Conservation (phyloP, 2,888 invertebrate genomes). For the Apomyelois bistriatella region DNA sequence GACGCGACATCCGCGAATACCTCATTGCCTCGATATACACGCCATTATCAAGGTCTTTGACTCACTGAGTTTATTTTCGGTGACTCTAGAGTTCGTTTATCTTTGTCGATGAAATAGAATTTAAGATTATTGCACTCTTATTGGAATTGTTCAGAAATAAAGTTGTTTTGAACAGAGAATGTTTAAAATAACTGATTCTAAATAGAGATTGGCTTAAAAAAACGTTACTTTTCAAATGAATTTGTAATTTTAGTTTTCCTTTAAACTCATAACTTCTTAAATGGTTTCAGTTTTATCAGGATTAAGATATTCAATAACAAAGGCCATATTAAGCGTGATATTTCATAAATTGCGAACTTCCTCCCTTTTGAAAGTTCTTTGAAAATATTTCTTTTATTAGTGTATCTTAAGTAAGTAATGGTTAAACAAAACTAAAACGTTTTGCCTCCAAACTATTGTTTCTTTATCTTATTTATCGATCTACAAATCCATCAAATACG, state of each 20-base stretch:
- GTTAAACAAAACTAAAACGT: too few species aligned
- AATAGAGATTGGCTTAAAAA: too few species aligned
- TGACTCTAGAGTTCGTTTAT: constrained; percentile 52
- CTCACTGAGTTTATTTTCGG: constrained; percentile 59
- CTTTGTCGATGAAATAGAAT: constrained; percentile 49
- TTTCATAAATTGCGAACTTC: too few species aligned
- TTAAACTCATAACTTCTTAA: too few species aligned
- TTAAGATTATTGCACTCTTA: constrained; percentile 16
- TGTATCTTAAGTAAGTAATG: too few species aligned
- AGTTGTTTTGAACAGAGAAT: background rate
- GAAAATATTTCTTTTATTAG: too few species aligned
- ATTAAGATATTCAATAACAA: too few species aligned
- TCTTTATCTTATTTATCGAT: constrained; percentile 6
- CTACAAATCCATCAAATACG: background rate
- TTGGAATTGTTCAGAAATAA: constrained; percentile 23
- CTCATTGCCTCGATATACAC: constrained; percentile 54
- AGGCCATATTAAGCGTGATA: too few species aligned
- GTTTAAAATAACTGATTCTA: background rate
- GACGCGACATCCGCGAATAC: constrained; percentile 43
- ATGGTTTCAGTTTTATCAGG: too few species aligned
- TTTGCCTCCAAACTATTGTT: background rate
- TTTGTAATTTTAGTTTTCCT: too few species aligned
- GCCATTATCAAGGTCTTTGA: constrained; percentile 73
- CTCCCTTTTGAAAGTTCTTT: too few species aligned
- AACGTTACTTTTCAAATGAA: too few species aligned